Base-by-base conservation (phyloP, 2,113 vertebrate species). In the Brachionichthys hirsutus region DNA sequence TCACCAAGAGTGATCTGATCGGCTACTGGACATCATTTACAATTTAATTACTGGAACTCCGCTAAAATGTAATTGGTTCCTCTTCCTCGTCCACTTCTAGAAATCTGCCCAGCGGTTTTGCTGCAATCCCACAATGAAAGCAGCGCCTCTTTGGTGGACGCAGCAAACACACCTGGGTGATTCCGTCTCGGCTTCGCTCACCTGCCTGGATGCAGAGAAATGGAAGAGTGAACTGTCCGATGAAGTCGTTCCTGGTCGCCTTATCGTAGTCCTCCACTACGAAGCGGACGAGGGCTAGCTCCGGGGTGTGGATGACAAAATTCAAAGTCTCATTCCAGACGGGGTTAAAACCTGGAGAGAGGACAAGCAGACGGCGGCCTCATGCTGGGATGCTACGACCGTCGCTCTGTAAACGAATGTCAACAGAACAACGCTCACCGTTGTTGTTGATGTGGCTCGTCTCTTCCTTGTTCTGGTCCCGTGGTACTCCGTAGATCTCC, bases 381-480 rank as follows among this genome's bases (percentile, higher is more conserved):
- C 36, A 30, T 30, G 24, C 24, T 30, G 24, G n/a, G n/a, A 30
- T 8, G 4, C 24, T 30, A 30, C 8, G 24, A 30, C 8, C 24
- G 8, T 30, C 2, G 8, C 36, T 38, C 36, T 30, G 36, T 38
- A 12, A 12, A 12, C 3, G 36, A 38, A 3, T 38, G 36, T 12
- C 3, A 10, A 12, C 36, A 38, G 36, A 38, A 10, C 9, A 12
- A 12, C 1, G 44, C 3, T 12, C 80, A 98, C 97, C 97, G 0
- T 99, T 99, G 88, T 99, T 98, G 55, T 94, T 93, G 0, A 99
- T 94, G 49, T 95, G 84, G 58, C 83, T 92, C 58, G 95, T 99
- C 78, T 98, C 95, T 44, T 93, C 92, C 61, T 66, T 91, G 0
- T 84, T 67, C 65, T 92, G 93, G 78, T 98, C 97, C 0, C 54